Conservation (phyloP, 2,797 vertebrate species). For the Phaenicophaeus curvirostris region DNA sequence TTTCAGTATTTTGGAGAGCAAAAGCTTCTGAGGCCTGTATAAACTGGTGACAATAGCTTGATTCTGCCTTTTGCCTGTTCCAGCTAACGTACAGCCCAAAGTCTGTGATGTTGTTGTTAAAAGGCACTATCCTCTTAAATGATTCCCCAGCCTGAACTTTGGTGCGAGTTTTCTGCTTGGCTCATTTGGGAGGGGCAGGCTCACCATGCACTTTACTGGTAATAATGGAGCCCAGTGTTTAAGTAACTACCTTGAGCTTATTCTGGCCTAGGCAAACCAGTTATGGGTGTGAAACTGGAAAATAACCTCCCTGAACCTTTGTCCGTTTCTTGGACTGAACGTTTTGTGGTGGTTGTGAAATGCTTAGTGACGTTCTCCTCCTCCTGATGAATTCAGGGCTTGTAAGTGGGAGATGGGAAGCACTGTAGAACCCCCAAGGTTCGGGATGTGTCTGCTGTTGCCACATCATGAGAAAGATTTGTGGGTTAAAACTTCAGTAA, state of each 20-base stretch:
- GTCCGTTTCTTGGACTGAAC: conserved; percentile 44
- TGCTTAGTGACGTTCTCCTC: background rate
- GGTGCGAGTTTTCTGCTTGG: conserved; percentile 49
- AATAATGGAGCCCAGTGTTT: conserved; percentile 51
- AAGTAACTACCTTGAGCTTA: conserved; percentile 45
- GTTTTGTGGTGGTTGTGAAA: conserved; percentile 44
- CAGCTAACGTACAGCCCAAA: background rate
- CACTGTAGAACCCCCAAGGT: background rate
- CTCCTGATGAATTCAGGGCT: background rate
- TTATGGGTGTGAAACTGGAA: conserved; percentile 61
- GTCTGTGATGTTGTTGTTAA: background rate
- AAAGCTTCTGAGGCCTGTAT: background rate
- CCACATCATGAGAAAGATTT: background rate
- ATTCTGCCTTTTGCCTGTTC: background rate
- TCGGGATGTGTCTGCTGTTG: background rate
- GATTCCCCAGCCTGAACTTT: conserved; percentile 51
- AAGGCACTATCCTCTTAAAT: background rate
- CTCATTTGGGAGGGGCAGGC: conserved; percentile 51
- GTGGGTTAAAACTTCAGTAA: background rate
- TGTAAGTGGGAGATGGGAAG: background rate
- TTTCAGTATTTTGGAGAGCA: background rate
- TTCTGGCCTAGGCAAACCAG: conserved; percentile 68
- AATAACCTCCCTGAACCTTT: conserved; percentile 62
- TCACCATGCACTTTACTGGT: conserved; percentile 29
- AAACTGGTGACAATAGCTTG: background rate